Conservation (phyloP, 2,113 vertebrate species). For the Synchiropus splendidus region DNA sequence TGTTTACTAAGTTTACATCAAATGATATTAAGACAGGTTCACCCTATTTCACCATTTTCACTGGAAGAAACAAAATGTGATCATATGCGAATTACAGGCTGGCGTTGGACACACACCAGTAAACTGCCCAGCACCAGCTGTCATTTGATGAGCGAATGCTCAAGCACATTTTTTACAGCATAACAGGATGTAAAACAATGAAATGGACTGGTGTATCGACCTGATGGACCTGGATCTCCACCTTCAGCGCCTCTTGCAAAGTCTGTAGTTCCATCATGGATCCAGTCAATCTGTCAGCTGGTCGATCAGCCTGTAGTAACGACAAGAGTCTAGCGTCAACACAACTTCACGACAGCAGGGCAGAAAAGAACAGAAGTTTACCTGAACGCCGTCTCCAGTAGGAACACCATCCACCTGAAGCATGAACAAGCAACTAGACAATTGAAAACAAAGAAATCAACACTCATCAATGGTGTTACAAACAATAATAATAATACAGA, state of each 20-base stretch:
- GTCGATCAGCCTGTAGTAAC: slow-evolving; percentile 62
- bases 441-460: slow-evolving; percentile 5
- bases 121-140: too few species aligned
- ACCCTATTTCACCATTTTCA: too few species aligned
- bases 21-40: too few species aligned
- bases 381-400: slow-evolving; percentile 64
- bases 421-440: slow-evolving; percentile 58
- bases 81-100: too few species aligned
- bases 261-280: slow-evolving; percentile 97
- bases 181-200: too few species aligned
- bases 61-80: too few species aligned
- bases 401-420: slow-evolving; percentile 69
- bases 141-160: too few species aligned
- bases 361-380: slow-evolving; percentile 26
- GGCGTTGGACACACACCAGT: too few species aligned
- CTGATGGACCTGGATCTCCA: slow-evolving; percentile 99
- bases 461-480: too few species aligned
- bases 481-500: too few species aligned
- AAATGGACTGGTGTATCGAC: slow-evolving; percentile 42
- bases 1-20: too few species aligned
- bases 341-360: slow-evolving; percentile 1
- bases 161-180: too few species aligned
- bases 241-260: slow-evolving; percentile 97
- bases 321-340: slow-evolving; percentile 8
- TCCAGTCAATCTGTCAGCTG: slow-evolving; percentile 64